Evolutionary conservation across 2,888 invertebrate species (phyloP).

Genomic region (Eurois occulta): DNA sequence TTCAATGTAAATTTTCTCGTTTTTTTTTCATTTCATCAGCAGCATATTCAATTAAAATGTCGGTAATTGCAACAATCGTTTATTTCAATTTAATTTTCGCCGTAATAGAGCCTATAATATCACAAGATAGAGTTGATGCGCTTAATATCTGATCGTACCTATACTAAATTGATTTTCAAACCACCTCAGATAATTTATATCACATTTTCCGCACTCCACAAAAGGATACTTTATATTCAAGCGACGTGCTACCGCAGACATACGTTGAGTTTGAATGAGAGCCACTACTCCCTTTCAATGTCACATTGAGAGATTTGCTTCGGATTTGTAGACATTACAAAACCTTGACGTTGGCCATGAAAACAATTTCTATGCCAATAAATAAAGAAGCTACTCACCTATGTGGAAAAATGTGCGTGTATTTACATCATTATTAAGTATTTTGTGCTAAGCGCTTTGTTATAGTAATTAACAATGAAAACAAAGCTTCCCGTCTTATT

Average conservation of each 20-base stretch:
- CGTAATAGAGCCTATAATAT: neutral
- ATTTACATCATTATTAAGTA: neutral
- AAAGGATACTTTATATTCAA: slow-evolving; percentile 41
- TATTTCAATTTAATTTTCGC: neutral
- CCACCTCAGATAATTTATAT: slow-evolving; percentile 9
- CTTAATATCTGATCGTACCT: neutral
- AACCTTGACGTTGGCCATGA: slow-evolving; percentile 49
- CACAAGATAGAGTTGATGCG: neutral
- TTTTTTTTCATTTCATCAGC: neutral
- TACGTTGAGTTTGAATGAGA: slow-evolving; percentile 41
- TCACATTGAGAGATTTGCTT: slow-evolving; percentile 35
- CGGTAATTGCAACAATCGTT: neutral
- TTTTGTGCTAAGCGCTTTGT: neutral
- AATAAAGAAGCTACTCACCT: neutral
- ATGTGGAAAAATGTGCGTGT: neutral
- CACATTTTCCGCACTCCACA: slow-evolving; percentile 22
- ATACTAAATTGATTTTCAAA: slow-evolving; percentile 21
- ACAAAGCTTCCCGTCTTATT: too few relatives aligned
- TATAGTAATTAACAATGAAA: too few relatives aligned
- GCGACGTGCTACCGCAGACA: neutral
- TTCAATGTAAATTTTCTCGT: neutral
- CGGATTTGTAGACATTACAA: slow-evolving; percentile 19
- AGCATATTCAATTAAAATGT: neutral
- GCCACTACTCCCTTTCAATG: slow-evolving; percentile 41
- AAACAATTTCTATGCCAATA: slow-evolving; percentile 25